Conservation (phyloP, 2,888 invertebrate genomes). For the Lutraria lutraria region DNA sequence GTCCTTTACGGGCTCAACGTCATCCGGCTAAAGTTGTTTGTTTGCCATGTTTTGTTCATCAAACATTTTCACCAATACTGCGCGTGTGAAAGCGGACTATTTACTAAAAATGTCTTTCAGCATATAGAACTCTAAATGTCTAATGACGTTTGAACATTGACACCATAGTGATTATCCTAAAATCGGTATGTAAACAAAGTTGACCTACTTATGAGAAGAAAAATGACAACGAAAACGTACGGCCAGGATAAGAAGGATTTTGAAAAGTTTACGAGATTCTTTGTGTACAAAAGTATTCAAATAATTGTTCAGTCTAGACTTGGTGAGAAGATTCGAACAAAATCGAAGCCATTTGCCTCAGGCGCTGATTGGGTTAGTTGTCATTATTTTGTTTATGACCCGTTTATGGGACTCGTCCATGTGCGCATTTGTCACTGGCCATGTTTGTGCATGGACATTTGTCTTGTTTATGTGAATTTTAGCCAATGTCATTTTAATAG, state of each 20-base stretch:
- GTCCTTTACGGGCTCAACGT: background rate
- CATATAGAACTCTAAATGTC: background rate
- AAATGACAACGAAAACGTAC: conserved; percentile 73
- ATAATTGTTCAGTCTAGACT: conserved; percentile 96
- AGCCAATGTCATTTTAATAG: too few relatives aligned
- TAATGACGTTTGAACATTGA: background rate
- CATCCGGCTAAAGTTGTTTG: conserved; percentile 14
- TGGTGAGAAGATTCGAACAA: conserved; percentile 94
- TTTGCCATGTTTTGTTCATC: background rate
- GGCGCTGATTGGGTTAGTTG: conserved; percentile 93
- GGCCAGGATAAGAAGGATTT: conserved; percentile 90
- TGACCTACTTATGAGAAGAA: conserved; percentile 44
- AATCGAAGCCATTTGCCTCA: conserved; percentile 92
- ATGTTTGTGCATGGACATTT: too few relatives aligned
- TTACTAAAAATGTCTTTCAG: background rate
- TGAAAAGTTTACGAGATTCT: conserved; percentile 95
- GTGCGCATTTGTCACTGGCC: background rate
- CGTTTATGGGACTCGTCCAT: background rate
- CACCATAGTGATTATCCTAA: background rate
- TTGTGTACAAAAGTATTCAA: conserved; percentile 95
- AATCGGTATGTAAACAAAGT: conserved; percentile 53
- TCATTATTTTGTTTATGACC: background rate
- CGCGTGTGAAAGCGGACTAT: background rate
- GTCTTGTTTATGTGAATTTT: too few relatives aligned
- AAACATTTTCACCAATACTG: background rate